phyloP scores from a whole-genome alignment of 2,113 vertebrate species.

The Camelus dromedarius region DNA sequence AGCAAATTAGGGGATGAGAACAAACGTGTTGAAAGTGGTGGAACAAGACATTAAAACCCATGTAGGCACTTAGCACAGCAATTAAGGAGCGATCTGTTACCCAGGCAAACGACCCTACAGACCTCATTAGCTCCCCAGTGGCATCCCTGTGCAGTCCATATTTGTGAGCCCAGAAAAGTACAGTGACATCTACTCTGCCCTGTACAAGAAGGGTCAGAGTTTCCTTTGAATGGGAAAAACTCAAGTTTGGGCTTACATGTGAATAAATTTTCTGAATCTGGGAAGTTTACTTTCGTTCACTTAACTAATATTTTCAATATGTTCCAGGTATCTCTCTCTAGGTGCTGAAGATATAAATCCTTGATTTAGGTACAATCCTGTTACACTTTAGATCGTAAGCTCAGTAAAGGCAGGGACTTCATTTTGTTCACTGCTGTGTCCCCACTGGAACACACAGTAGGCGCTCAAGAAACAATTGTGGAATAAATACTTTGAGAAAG shows the following conservation, averaged over 20 bases:
- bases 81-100: constrained; percentile 20
- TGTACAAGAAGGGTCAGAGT: neutral
- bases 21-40: neutral
- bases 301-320: neutral
- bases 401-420: neutral
- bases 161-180: neutral
- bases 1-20: constrained; percentile 37
- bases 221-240: neutral
- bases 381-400: neutral
- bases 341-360: neutral
- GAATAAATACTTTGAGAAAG: neutral
- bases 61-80: neutral
- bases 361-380: neutral
- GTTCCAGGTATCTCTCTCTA: neutral
- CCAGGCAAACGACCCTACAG: neutral
- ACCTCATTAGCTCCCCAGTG: constrained; percentile 1
- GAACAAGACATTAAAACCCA: neutral
- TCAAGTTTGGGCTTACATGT: neutral
- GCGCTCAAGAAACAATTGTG: neutral
- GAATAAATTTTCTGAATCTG: neutral
- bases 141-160: neutral
- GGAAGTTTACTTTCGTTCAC: neutral
- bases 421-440: neutral
- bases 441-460: fast-evolving
- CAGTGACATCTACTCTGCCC: neutral